These are phyloP conservation scores for Heliconius cydno DNA, from an alignment of 2,888 invertebrate species.

Conservation along the genomic window DNA sequence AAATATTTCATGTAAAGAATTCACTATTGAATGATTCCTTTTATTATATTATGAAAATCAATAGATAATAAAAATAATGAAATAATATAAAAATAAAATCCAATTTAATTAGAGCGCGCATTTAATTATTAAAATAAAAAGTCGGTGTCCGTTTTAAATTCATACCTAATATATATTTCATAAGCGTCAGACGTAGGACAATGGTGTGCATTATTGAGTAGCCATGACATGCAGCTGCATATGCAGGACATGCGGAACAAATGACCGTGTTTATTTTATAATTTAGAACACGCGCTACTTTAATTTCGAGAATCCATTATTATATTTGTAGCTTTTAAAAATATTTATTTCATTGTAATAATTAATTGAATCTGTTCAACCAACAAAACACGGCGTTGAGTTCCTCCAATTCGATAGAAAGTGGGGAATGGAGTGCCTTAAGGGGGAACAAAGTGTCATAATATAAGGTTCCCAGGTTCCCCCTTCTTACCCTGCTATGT, in stretches of 20 bases:
- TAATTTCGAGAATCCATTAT: constrained; percentile 29
- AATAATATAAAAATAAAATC: not conserved
- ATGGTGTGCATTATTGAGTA: constrained; percentile 78
- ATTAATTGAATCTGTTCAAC: not conserved
- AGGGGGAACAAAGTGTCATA: too few relatives aligned
- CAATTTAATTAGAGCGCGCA: not conserved
- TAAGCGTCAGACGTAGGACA: constrained; percentile 55
- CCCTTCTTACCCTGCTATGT: too few relatives aligned
- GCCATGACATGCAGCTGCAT: constrained; percentile 73
- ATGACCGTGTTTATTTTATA: constrained; percentile 62
- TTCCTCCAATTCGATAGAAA: too few relatives aligned
- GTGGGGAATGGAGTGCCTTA: too few relatives aligned
- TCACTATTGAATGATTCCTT: too few relatives aligned
- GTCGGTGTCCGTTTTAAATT: constrained; percentile 22
- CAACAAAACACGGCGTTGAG: too few relatives aligned
- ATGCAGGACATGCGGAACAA: constrained; percentile 73
- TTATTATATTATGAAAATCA: not conserved
- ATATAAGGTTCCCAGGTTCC: too few relatives aligned
- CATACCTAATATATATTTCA: constrained; percentile 39
- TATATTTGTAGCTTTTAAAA: constrained; percentile 1
- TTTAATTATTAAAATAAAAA: constrained; percentile 11
- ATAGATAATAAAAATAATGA: not conserved
- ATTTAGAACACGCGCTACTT: constrained; percentile 45
- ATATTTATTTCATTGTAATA: not conserved
- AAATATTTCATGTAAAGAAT: not conserved